phyloP scores from a whole-genome alignment of 2,888 invertebrate genomes.

The Aelia acuminata region DNA sequence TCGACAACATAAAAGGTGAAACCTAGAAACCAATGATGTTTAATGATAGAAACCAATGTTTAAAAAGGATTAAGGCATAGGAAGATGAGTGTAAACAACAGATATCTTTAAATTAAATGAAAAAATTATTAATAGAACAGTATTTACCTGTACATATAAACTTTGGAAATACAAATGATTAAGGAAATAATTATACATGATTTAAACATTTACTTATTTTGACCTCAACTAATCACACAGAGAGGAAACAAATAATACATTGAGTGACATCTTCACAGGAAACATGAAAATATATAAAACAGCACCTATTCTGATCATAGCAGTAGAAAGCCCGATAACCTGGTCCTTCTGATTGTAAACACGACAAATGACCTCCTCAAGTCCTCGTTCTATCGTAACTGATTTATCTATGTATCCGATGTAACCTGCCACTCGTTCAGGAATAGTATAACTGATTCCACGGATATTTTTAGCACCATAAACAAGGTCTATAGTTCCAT shows the following conservation, averaged over 20 bases:
- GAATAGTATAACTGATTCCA: background rate
- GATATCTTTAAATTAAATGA: background rate
- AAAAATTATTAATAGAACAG: background rate
- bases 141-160: background rate
- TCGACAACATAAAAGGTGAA: background rate
- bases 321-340: slow-evolving; percentile 39
- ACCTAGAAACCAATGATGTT: background rate
- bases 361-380: slow-evolving; percentile 14
- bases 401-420: background rate
- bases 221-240: background rate
- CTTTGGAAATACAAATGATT: background rate
- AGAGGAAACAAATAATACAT: slow-evolving; percentile 5
- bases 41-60: background rate
- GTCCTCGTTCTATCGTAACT: background rate
- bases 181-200: background rate
- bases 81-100: background rate
- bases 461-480: background rate
- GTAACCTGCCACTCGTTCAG: background rate
- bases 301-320: background rate
- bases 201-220: background rate
- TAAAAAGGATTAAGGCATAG: background rate
- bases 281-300: background rate
- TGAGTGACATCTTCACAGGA: background rate
- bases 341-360: background rate
- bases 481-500: background rate